Percentiles rank a stretch among this genome's conserved stretches.
These are phyloP conservation scores for Strigamia maritima DNA, from an alignment of 2,888 invertebrate genomes.

Conservation along the genomic window DNA sequence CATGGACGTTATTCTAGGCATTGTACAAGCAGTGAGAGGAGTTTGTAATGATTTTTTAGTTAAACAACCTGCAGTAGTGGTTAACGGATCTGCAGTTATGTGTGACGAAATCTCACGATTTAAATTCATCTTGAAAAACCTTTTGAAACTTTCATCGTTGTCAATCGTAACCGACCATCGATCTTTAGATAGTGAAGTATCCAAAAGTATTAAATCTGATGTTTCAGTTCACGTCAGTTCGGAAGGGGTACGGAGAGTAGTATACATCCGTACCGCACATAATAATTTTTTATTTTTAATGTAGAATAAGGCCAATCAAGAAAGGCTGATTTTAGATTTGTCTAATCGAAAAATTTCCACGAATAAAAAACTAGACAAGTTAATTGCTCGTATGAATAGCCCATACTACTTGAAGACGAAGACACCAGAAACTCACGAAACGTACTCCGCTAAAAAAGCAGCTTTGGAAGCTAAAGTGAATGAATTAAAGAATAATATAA, in stretches of 20 bases:
- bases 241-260: neutral
- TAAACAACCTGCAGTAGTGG: conserved; percentile 38
- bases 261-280: too few relatives aligned
- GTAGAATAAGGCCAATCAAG: neutral
- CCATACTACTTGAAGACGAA: neutral
- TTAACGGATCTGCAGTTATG: neutral
- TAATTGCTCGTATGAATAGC: neutral
- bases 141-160: neutral
- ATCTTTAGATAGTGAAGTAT: neutral
- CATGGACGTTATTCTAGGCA: conserved; percentile 29
- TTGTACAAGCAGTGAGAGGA: conserved; percentile 37
- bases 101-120: neutral
- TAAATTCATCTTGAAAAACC: neutral
- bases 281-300: neutral
- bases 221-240: neutral
- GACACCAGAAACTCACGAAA: neutral
- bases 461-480: neutral
- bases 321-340: neutral
- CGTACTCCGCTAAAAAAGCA: neutral
- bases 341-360: neutral
- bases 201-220: neutral
- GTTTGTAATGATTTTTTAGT: conserved; percentile 37
- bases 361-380: neutral
- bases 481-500: neutral
- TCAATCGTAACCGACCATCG: neutral